phyloP scores from a whole-genome alignment of 2,888 invertebrate species.

The Chymomyza procnemis region DNA sequence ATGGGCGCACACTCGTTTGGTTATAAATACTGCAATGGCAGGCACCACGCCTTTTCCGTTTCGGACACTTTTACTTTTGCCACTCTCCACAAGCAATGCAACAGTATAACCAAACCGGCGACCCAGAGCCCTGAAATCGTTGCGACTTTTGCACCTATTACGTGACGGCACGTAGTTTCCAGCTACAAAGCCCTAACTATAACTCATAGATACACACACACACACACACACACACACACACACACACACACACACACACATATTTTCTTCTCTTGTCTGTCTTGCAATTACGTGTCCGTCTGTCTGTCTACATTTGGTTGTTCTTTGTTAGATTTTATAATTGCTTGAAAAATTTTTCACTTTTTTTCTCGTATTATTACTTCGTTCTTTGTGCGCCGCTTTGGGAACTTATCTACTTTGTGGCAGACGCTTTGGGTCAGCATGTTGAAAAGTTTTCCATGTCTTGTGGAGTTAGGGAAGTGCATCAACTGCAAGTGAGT shows the following conservation, averaged over 20 bases:
- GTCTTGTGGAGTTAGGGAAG: constrained; percentile 18
- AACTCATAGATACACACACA: background rate
- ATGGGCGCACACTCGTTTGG: constrained; percentile 20
- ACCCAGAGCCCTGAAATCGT: background rate
- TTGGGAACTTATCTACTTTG: constrained; percentile 8
- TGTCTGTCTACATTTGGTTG: background rate
- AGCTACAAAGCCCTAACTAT: background rate
- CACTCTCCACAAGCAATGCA: constrained; percentile 3
- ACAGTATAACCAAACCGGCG: background rate
- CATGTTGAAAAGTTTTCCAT: constrained; percentile 38
- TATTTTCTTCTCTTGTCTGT: background rate
- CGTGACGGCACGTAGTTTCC: constrained; percentile 53
- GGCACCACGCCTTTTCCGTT: constrained; percentile 26
- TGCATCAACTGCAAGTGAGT: constrained; percentile 10
- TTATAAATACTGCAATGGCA: constrained; percentile 24
- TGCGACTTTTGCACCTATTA: constrained; percentile 31
- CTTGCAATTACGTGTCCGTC: background rate
- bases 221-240: background rate
- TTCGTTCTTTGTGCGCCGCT: constrained; percentile 12
- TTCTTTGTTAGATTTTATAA: constrained; percentile 51
- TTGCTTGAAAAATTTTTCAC: constrained; percentile 50
- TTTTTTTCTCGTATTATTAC: constrained; percentile 8
- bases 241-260: background rate
- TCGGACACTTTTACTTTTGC: constrained; percentile 65
- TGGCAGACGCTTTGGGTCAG: constrained; percentile 54